Evolutionary conservation across 2,888 invertebrate species (phyloP), one percentile per base, ranked within the genome.

Genomic region (Stenoptilia bipunctidactyla): DNA sequence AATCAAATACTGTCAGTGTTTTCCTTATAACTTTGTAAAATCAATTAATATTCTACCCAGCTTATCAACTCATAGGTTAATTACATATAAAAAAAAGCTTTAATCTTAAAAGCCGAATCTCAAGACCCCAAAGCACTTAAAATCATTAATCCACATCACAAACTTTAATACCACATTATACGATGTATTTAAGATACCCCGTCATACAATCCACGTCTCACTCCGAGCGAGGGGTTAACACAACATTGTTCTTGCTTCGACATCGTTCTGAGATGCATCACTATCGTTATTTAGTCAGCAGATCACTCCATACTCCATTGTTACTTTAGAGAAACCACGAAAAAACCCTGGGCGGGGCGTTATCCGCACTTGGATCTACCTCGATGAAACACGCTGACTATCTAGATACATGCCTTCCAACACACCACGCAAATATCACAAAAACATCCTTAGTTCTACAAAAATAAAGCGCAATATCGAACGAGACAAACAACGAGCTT

Each of bases 341-440:
- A 83, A 83, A 82, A 83, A 83, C 67, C 74, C 69, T 66, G 80
- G 82, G 82, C 82, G 80, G 73, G 73, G 82, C 67, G 46, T 45
- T 80, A 83, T 83, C 82, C 57, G 14, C 41, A 42, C 60, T 51
- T 59, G 65, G 71, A 76, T 79, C 80, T 59, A 62, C 53, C 59
- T 58, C 76, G 79, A 80, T 80, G 82, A 72, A 77, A 73, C 79
- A 64, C 66, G 68, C 68, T 63, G 57, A 52, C 65, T 70, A 76
- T 77, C 76, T 59, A 59, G 76, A 80, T 79, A 79, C 76, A 75
- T 74, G 71, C 74, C 72, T 64, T 69, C 65, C 70, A 66, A 74
- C 71, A 13, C 46, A 45, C 27, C 27, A 33, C 27, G 40, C 42
- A 43, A 45, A 35, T 45, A 51, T 53, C 36, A 3, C 9, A 30